Percentiles rank a stretch among this genome's conserved stretches.
Conservation (phyloP, 1,140 invertebrate species). For the Chionoecetes opilio region DNA sequence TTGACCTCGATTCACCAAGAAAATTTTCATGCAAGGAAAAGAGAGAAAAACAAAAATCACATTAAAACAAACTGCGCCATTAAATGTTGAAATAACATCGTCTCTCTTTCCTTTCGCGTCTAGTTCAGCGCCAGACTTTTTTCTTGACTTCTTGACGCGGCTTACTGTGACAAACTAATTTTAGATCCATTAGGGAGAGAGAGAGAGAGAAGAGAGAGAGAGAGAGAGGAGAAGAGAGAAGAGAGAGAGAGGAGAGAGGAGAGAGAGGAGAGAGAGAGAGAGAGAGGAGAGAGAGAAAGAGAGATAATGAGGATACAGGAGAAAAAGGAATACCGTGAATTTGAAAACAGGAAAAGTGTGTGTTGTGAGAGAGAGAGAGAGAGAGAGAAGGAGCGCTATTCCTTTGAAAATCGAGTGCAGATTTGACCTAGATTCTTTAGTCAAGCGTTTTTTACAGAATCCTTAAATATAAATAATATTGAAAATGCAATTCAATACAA, state of each 20-base stretch:
- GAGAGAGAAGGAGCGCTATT: neutral
- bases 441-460: neutral
- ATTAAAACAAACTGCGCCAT: slow-evolving; percentile 9
- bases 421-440: neutral
- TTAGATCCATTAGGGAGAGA: neutral
- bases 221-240: too few species aligned
- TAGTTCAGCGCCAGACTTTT: neutral
- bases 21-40: neutral
- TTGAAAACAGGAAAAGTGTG: too few species aligned
- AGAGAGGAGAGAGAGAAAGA: too few species aligned
- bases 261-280: too few species aligned
- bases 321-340: too few species aligned
- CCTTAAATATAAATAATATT: neutral
- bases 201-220: slow-evolving; percentile 25
- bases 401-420: neutral
- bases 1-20: neutral
- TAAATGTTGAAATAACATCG: neutral
- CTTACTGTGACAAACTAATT: neutral
- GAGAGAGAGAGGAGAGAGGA: too few species aligned
- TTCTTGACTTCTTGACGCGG: neutral
- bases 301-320: too few species aligned
- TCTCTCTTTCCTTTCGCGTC: neutral
- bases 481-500: neutral
- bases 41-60: neutral
- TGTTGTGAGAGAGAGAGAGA: slow-evolving; percentile 27